Conservation (phyloP, 2,888 invertebrate species). For the Pammene fasciana region DNA sequence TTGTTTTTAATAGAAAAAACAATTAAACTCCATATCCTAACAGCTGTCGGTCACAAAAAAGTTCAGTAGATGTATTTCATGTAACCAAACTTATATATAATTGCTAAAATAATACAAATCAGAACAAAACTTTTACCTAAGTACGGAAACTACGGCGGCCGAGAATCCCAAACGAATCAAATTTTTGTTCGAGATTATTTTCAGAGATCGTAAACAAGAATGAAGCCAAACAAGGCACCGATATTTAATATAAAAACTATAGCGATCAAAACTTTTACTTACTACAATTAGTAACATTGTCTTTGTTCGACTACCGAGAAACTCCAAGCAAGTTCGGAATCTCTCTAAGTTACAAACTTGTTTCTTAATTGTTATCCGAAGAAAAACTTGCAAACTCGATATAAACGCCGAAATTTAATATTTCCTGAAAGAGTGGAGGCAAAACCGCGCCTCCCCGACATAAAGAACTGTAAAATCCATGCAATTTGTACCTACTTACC, state of each 20-base stretch:
- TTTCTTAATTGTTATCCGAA: slow-evolving; percentile 33
- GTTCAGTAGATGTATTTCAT: too few species aligned
- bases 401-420: slow-evolving; percentile 65
- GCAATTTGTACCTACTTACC: slow-evolving; percentile 80
- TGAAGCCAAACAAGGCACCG: slow-evolving; percentile 1
- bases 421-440: slow-evolving; percentile 69
- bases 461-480: slow-evolving; percentile 76
- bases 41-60: too few species aligned
- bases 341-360: slow-evolving; percentile 30
- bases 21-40: too few species aligned
- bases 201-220: neutral
- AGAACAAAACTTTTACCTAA: too few species aligned
- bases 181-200: too few species aligned
- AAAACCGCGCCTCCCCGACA: slow-evolving; percentile 65
- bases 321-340: slow-evolving; percentile 25
- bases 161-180: too few species aligned
- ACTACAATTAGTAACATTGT: slow-evolving; percentile 27
- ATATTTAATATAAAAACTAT: neutral
- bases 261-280: slow-evolving; percentile 5
- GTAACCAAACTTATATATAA: too few species aligned
- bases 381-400: slow-evolving; percentile 48
- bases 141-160: too few species aligned
- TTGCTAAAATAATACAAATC: too few species aligned
- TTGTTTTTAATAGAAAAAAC: too few species aligned
- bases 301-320: slow-evolving; percentile 36